Evolutionary conservation across 1,140 invertebrate genomes (phyloP), one percentile per base, ranked within the genome.

Genomic region (Drosophila mayri): DNA sequence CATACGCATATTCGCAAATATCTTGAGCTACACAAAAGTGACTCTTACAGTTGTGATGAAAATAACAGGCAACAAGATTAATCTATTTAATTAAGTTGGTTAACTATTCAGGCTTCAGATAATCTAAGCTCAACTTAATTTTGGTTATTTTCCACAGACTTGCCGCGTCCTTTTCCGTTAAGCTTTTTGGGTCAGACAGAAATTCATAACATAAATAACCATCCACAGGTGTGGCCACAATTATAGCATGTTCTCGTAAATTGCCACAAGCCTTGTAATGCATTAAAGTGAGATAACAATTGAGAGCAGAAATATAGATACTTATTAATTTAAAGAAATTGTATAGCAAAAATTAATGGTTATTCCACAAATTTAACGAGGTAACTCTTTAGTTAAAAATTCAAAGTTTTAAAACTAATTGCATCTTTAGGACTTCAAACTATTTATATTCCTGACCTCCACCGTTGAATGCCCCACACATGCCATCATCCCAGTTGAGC

Each of bases 401-500:
- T 20, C 20, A 44, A 44, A 12, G 2, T 44, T 22, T 1, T 22
- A 3, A 14, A 44, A 47, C 1, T 28, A 4, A 4, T n/a, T 11
- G 41, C 5, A 16, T 25, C 16, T 25, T n/a, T 25, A 10, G 16
- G 16, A 47, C 22, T 12, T 5, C 0, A 3, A 12, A 12, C 0
- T 44, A 35, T 16, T 11, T 50, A 30, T 43, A 10, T 20, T 22
- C 7, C 6, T 68, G 22, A 18, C 20, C 64, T 44, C 20, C 30
- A 37, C 46, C 64, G 75, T 64, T 20, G 41, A 8, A 30, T 14
- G 4, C 49, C 49, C 12, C 46, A n/a, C 76, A 46, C 61, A 61
- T 30, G 50, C 76, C 50, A 79, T 32, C 50, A 75, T 32, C 16
- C 7, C 18, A 32, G 55, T 49, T 54, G 62, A 80, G 76, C 72